phyloP scores from a whole-genome alignment of 2,888 invertebrate genomes.

The Boloria selene region DNA sequence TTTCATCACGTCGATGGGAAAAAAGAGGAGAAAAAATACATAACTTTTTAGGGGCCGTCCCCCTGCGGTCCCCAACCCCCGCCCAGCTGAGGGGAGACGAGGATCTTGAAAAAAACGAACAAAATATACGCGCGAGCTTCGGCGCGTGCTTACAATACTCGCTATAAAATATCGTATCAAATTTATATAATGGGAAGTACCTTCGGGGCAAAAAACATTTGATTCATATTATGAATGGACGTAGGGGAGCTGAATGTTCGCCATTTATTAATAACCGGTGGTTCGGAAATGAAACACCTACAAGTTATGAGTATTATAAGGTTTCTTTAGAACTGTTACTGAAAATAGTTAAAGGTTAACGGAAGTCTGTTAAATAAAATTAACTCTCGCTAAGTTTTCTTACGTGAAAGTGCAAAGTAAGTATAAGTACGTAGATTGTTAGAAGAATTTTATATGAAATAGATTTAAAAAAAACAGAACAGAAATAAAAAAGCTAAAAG shows the following conservation, averaged over 20 bases:
- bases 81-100: slow-evolving; percentile 49
- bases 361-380: slow-evolving; percentile 11
- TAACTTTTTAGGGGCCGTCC: slow-evolving; percentile 80
- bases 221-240: slow-evolving; percentile 53
- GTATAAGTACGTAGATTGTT: no score
- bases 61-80: slow-evolving; percentile 53
- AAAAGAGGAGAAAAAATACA: slow-evolving; percentile 81
- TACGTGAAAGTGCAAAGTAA: slow-evolving; percentile 4
- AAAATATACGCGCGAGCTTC: slow-evolving; percentile 59
- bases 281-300: slow-evolving; percentile 33
- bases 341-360: slow-evolving; percentile 9
- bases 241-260: slow-evolving; percentile 52
- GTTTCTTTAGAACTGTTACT: slow-evolving; percentile 6
- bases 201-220: slow-evolving; percentile 63
- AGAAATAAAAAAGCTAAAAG: no score
- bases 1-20: slow-evolving; percentile 80
- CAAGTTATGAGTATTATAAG: slow-evolving; percentile 11
- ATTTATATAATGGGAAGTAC: slow-evolving; percentile 73
- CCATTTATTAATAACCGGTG: slow-evolving; percentile 38
- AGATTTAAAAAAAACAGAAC: no score
- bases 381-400: background rate
- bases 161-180: slow-evolving; percentile 77
- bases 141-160: slow-evolving; percentile 73
- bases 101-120: slow-evolving; percentile 63
- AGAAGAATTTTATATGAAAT: no score